Conservation (phyloP, 2,888 invertebrate species). For the Philopedon plagiatum region DNA sequence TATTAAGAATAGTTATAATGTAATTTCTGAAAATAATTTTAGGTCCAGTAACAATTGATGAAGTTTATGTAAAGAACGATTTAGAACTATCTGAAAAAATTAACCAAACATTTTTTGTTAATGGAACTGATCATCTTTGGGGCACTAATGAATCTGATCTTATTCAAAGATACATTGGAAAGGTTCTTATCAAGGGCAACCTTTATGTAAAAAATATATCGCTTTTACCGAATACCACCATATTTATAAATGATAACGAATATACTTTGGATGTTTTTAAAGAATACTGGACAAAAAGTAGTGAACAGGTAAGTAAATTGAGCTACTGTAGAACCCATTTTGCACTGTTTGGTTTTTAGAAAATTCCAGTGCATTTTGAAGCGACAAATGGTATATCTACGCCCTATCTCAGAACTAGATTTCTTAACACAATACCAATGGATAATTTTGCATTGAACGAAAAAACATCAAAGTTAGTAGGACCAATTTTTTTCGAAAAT, state of each 20-base stretch:
- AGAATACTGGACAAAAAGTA: slow-evolving; percentile 64
- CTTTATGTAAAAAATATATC: slow-evolving; percentile 59
- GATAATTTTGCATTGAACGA: slow-evolving; percentile 61
- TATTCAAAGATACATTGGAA: slow-evolving; percentile 62
- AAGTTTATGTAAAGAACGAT: slow-evolving; percentile 57
- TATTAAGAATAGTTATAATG: not conserved
- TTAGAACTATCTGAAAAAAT: slow-evolving; percentile 56
- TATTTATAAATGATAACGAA: slow-evolving; percentile 57
- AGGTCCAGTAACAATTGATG: slow-evolving; percentile 61
- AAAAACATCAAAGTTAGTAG: slow-evolving; percentile 53
- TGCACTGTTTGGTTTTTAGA: slow-evolving; percentile 51
- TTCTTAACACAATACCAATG: slow-evolving; percentile 60
- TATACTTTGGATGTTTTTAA: slow-evolving; percentile 55
- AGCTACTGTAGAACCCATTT: not conserved
- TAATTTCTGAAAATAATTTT: not conserved
- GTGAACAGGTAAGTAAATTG: slow-evolving; percentile 59
- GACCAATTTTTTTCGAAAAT: slow-evolving; percentile 62
- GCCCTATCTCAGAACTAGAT: slow-evolving; percentile 60
- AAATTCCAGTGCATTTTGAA: slow-evolving; percentile 60
- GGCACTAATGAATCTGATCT: slow-evolving; percentile 62
- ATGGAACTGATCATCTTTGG: slow-evolving; percentile 56
- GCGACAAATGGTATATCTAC: slow-evolving; percentile 58
- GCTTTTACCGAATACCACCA: slow-evolving; percentile 52
- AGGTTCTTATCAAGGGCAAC: slow-evolving; percentile 63
- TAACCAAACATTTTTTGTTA: slow-evolving; percentile 49